Base-by-base conservation (phyloP, 2,113 vertebrate species). In the Electrona antarctica region DNA sequence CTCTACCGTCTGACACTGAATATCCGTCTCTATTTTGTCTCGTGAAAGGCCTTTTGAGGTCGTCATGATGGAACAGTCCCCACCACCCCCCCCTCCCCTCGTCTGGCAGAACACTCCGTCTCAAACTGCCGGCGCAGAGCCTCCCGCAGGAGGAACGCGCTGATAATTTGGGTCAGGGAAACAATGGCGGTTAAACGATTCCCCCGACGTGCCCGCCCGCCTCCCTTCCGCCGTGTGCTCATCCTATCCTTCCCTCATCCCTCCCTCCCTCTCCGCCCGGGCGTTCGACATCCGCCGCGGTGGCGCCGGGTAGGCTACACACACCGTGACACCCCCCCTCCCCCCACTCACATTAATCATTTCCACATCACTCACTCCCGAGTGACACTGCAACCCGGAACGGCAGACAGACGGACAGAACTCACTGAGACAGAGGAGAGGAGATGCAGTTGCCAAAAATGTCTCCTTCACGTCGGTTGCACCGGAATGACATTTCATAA, bases 261-360 rank as follows among this genome's bases (percentile, higher is more conserved):
- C 56, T 69, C 48, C 21, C 55, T 14, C 29, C 50, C 52, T 71
- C 21, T 21, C 21, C 21, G 21, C 21, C 21, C 21, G 21, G 21
- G 48, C 64, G 8, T 73, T 80, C 61, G 67, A 51, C 55, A 59
- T 7, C 54, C 50, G 45, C 8, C 46, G 21, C 33, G 69, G 29
- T 41, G 21, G 56, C 8, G 46, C 15, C 49, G 21, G 21, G 21
- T 21, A 21, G 21, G 21, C 21, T 21, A 21, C 21, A 21, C 33
- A 41, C 33, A 41, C 33, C 33, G 5, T 41, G 33, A 29, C 67
- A 67, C 58, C 59, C 55, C 33, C 33, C 33, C 33, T 2, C 33
- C 33, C 33, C 33, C 33, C 33, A 14, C 51, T 61, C 58, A 28
- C 78, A 83, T 81, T 71, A 74, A 85, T 85, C 73, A 83, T 81